Evolutionary conservation across 2,797 vertebrate species (phyloP).

Genomic region (Pantherophis alleghaniensis): DNA sequence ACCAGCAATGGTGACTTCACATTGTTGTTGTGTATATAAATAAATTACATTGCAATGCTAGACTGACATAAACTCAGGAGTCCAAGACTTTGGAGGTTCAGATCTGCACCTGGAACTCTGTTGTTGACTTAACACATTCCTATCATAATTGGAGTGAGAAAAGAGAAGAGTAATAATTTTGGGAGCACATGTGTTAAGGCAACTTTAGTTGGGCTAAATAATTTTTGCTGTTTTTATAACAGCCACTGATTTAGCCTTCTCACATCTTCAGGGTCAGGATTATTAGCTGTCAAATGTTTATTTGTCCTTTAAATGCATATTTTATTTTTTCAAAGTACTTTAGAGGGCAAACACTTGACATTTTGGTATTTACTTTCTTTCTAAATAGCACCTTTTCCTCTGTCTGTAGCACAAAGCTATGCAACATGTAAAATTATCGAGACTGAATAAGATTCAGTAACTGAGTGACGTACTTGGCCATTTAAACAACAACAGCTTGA

Average conservation of each 20-base stretch:
- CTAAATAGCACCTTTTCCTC: neutral
- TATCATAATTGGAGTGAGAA: neutral
- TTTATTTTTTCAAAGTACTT: neutral
- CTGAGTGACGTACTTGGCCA: neutral
- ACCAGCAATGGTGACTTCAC: neutral
- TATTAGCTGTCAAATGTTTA: neutral
- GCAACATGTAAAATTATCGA: neutral
- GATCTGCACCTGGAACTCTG: neutral
- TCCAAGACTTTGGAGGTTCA: neutral
- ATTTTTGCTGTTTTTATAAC: neutral
- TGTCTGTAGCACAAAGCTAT: neutral
- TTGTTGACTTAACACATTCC: neutral
- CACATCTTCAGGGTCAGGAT: neutral
- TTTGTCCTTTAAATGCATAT: neutral
- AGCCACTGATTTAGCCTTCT: neutral
- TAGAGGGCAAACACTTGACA: neutral
- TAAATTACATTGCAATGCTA: neutral
- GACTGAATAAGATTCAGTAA: neutral
- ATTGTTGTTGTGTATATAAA: neutral
- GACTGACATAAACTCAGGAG: neutral
- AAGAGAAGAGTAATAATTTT: neutral
- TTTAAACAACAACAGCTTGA: neutral
- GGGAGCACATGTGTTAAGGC: neutral
- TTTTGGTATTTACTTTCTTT: neutral
- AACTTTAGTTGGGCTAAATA: neutral